These are phyloP conservation scores for Fratercula arctica DNA, from an alignment of 2,797 vertebrate species.

Conservation along the genomic window DNA sequence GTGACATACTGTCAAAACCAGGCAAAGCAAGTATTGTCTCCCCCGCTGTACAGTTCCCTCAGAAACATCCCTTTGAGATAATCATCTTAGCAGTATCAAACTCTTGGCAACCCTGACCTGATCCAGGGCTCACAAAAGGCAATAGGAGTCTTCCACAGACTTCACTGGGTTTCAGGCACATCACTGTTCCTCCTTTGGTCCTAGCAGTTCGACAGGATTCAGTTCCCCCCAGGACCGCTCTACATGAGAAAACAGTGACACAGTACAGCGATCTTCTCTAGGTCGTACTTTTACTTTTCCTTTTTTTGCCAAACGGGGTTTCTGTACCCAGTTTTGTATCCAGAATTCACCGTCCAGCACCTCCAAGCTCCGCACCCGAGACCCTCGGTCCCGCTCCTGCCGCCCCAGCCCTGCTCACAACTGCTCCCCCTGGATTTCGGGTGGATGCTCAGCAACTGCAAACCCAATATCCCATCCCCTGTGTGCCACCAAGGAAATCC, in stretches of 20 bases:
- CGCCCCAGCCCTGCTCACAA: fast-evolving
- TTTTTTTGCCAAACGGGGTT: not conserved
- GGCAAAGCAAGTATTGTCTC: constrained; percentile 58
- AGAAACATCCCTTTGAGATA: constrained; percentile 62
- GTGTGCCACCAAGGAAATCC: constrained; percentile 12
- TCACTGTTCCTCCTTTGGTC: not conserved
- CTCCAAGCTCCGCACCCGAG: not conserved
- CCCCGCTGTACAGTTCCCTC: not conserved
- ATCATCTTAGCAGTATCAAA: constrained; percentile 52
- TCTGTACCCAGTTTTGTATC: not conserved
- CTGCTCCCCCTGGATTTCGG: not conserved
- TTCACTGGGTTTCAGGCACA: not conserved
- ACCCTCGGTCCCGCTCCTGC: not conserved
- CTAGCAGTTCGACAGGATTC: not conserved
- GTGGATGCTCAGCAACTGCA: not conserved
- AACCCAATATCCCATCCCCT: not conserved
- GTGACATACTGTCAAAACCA: constrained; percentile 72
- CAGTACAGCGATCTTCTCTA: not conserved
- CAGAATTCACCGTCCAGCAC: not conserved
- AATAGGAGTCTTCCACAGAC: not conserved
- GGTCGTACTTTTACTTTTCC: not conserved
- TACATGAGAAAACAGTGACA: not conserved
- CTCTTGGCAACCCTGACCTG: constrained; percentile 28
- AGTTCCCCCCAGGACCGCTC: not conserved
- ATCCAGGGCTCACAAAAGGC: constrained; percentile 20